phyloP scores from a whole-genome alignment of 1,140 invertebrate species.

The Hetaerina americana region DNA sequence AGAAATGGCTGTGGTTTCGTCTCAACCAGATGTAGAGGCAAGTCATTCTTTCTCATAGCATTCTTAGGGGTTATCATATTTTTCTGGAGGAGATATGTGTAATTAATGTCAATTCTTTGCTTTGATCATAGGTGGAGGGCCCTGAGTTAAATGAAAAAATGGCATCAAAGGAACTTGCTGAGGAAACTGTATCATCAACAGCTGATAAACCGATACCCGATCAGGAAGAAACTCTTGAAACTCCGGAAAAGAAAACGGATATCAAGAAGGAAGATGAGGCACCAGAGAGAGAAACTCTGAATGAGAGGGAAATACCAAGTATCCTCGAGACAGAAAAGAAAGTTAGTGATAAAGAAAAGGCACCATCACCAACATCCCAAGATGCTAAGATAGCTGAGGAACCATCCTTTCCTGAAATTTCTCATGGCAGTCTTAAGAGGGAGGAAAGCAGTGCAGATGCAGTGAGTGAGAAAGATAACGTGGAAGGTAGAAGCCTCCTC shows the following conservation, averaged over 20 bases:
- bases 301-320: slow-evolving; percentile 15
- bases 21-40: too few relatives aligned
- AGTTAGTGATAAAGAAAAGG: slow-evolving; percentile 19
- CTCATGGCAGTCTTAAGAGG: slow-evolving; percentile 18
- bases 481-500: slow-evolving; percentile 25
- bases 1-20: too few relatives aligned
- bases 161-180: background rate
- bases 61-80: too few relatives aligned
- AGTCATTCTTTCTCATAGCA: too few relatives aligned
- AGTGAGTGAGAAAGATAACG: slow-evolving; percentile 29
- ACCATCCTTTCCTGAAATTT: background rate
- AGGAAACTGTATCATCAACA: too few relatives aligned
- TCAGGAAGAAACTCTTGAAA: slow-evolving; percentile 5
- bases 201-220: background rate
- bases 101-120: background rate
- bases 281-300: slow-evolving; percentile 12
- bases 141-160: background rate
- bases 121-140: background rate
- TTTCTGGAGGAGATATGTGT: slow-evolving; percentile 6
- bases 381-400: background rate
- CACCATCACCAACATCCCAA: slow-evolving; percentile 16
- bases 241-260: too few relatives aligned
- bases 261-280: slow-evolving; percentile 5
- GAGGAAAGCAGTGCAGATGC: slow-evolving; percentile 23
- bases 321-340: too few relatives aligned